Conservation (phyloP, 2,888 invertebrate genomes). For the Lumbricus terrestris region DNA sequence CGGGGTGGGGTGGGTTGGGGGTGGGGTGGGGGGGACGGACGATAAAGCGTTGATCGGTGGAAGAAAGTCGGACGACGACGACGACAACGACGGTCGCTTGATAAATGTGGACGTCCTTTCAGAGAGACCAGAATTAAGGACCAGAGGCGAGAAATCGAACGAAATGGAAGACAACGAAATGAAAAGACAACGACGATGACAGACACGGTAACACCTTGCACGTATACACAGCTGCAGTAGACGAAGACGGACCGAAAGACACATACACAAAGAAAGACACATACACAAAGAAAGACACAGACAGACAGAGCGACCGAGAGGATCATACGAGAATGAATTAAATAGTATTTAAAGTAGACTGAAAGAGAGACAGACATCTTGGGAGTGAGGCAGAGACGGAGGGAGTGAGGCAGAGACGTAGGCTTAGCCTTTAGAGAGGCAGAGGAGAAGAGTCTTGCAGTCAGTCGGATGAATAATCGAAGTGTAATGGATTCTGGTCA, state of each 20-base stretch:
- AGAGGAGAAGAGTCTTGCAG: background rate
- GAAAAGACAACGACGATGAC: background rate
- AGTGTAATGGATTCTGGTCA: background rate
- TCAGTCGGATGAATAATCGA: background rate
- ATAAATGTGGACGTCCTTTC: background rate
- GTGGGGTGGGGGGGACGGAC: too few species aligned
- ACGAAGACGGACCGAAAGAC: background rate
- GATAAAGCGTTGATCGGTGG: background rate
- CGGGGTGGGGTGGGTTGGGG: too few species aligned
- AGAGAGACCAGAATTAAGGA: background rate
- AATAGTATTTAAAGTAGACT: background rate
- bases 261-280: background rate
- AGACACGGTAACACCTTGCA: background rate
- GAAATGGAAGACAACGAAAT: background rate
- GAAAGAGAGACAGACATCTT: conserved; percentile 5
- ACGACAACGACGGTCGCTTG: background rate
- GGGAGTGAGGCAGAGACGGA: conserved; percentile 6
- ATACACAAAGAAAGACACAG: background rate
- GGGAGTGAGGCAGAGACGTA: conserved; percentile 6
- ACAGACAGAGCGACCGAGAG: background rate
- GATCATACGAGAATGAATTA: background rate
- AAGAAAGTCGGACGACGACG: too few species aligned
- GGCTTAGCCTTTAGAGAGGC: background rate
- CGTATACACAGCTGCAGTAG: background rate
- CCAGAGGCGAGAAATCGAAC: background rate